Evolutionary conservation across 1,140 invertebrate species (phyloP), one percentile per base, ranked within the genome.

Genomic region (Nylanderia fulva): DNA sequence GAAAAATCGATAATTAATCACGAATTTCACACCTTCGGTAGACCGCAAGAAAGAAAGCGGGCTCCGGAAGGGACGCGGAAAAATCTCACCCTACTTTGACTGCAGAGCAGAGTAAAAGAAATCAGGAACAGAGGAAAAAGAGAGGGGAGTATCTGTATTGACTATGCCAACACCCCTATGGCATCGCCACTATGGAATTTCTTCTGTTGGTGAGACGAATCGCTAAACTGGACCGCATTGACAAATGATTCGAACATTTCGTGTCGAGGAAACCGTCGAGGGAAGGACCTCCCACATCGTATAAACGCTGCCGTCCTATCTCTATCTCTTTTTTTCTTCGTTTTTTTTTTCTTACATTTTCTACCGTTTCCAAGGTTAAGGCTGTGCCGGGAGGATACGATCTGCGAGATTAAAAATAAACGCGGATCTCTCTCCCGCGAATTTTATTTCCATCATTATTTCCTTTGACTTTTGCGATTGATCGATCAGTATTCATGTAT

Each of bases 201-300:
- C 52, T 79, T n/a, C 85, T 91, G 91, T 91, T 87, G 82, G 88
- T 86, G 92, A 90, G 85, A 93, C 93, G 92, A 94, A 94, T 93
- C 86, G 90, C 88, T 93, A 91, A 93, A 92, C 92, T 93, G 90
- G 84, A 80, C 89, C 89, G 89, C 92, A 94, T 93, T 94, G 93
- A 94, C 93, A 94, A 94, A 94, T 93, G 93, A 94, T 94, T 93
- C 90, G 85, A 91, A 92, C 90, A 86, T 76, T 91, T 90, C 84
- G 84, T 86, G 56, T 68, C 42, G 71, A 68, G 61, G 86, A 87
- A 89, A 86, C 63, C 74, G 56, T 48, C 45, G 45, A n/a, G n/a
- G 45, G 15, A 5, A 68, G 71, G 92, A 94, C 93, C 93, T 94
- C 93, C 93, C 93, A 94, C 92, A 88, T 93, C 74, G 91, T 45